Evolutionary conservation across 2,888 invertebrate species (phyloP).

Genomic region (Leucoptera coffeella): DNA sequence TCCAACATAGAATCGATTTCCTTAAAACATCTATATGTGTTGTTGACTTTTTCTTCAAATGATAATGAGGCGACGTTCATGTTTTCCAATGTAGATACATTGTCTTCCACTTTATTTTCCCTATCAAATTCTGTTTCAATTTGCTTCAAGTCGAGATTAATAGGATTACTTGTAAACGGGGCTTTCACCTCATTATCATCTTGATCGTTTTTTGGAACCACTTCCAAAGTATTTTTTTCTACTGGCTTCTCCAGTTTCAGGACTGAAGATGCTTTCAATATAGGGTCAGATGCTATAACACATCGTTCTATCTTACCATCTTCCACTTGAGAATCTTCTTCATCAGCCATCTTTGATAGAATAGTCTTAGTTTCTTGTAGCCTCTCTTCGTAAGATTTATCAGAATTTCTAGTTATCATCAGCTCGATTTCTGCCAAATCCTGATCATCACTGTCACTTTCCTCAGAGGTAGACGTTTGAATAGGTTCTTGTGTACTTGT

Average conservation of each 20-base stretch:
- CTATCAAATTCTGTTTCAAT: not conserved
- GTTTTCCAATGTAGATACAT: not conserved
- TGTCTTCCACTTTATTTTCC: not conserved
- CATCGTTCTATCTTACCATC: conserved; percentile 5
- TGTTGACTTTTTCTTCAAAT: too few relatives aligned
- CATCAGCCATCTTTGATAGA: conserved; percentile 29
- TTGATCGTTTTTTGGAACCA: conserved; percentile 24
- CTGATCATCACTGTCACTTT: conserved; percentile 1
- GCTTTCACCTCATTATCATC: conserved; percentile 33
- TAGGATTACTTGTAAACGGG: conserved; percentile 17
- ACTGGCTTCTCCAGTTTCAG: too few relatives aligned
- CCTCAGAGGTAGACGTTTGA: not conserved
- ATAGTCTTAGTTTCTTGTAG: conserved; percentile 37
- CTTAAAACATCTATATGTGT: too few relatives aligned
- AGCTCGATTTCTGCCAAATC: conserved; percentile 6
- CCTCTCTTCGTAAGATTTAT: conserved; percentile 35
- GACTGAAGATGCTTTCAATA: conserved; percentile 29
- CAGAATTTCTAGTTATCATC: conserved; percentile 7
- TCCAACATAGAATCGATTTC: too few relatives aligned
- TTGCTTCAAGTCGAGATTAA: too few relatives aligned
- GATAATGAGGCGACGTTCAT: not conserved
- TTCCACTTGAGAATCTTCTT: conserved; percentile 14
- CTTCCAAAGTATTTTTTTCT: too few relatives aligned
- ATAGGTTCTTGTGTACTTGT: conserved; percentile 8
- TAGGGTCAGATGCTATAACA: conserved; percentile 12